phyloP scores from a whole-genome alignment of 2,797 vertebrate genomes.

The Linurgus olivaceus region DNA sequence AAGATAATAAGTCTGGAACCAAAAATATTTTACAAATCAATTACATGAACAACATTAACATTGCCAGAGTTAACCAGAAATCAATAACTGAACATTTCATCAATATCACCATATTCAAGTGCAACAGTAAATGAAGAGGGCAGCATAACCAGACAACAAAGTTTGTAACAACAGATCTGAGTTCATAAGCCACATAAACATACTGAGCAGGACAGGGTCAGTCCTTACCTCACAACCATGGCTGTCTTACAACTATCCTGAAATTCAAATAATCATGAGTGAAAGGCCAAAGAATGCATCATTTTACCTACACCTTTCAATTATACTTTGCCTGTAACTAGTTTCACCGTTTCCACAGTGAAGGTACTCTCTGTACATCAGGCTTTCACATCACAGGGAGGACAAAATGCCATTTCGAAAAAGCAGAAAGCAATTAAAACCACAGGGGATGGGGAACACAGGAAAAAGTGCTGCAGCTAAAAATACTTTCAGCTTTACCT shows the following conservation, averaged over 20 bases:
- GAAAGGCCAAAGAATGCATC: neutral
- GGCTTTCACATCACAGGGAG: neutral
- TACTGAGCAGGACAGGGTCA: neutral
- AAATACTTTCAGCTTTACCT: conserved; percentile 26
- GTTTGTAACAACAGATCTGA: neutral
- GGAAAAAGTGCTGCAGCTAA: neutral
- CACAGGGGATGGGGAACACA: neutral
- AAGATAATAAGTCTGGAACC: neutral
- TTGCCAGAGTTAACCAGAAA: neutral
- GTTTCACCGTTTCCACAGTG: neutral
- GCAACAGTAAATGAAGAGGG: neutral
- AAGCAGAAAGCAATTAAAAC: conserved; percentile 19
- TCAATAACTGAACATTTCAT: neutral
- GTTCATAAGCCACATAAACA: neutral
- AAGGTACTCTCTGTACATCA: neutral
- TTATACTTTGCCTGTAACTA: neutral
- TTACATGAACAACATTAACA: neutral
- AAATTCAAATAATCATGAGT: neutral
- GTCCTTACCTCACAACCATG: neutral
- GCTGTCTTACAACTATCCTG: neutral
- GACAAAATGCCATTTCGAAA: conserved; percentile 9
- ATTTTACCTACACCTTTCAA: neutral
- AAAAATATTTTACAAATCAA: neutral
- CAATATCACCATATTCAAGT: neutral
- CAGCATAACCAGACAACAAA: neutral